A percentile compares a stretch with the other conserved stretches of the same genome.
These are phyloP conservation scores for Melanaphis sacchari DNA, from an alignment of 1,140 invertebrate species.

Conservation along the genomic window DNA sequence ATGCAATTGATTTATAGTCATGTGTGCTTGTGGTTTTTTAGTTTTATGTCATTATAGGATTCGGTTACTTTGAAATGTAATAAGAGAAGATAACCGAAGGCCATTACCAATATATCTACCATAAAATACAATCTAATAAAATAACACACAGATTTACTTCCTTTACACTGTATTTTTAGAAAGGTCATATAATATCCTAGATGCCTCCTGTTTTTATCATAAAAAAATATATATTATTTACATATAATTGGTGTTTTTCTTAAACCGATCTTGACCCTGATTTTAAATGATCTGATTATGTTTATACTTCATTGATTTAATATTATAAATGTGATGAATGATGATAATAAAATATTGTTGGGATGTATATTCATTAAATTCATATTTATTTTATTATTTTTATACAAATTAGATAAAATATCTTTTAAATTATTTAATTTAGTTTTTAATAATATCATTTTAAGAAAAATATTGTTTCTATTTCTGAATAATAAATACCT, in stretches of 20 bases:
- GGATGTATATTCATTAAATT: neutral
- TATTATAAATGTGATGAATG: neutral
- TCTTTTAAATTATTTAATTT: neutral
- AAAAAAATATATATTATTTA: neutral
- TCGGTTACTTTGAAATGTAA: conserved; percentile 53
- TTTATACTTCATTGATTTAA: neutral
- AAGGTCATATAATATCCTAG: conserved; percentile 4
- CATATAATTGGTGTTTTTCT: neutral
- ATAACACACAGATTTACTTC: conserved; percentile 14
- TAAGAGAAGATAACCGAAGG: conserved; percentile 51
- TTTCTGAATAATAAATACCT: neutral
- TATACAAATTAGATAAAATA: neutral
- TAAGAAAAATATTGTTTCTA: neutral
- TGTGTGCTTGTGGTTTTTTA: conserved; percentile 44
- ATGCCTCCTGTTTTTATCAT: neutral
- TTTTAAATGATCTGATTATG: neutral
- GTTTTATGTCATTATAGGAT: conserved; percentile 50
- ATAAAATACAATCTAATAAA: conserved; percentile 36
- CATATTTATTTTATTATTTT: neutral
- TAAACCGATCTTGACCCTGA: neutral
- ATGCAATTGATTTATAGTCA: conserved; percentile 39
- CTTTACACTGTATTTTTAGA: neutral
- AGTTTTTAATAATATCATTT: neutral
- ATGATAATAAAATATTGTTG: neutral
- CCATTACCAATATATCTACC: conserved; percentile 35